Base-by-base conservation (phyloP, 1,140 invertebrate genomes). In the Trichonephila clavipes region DNA sequence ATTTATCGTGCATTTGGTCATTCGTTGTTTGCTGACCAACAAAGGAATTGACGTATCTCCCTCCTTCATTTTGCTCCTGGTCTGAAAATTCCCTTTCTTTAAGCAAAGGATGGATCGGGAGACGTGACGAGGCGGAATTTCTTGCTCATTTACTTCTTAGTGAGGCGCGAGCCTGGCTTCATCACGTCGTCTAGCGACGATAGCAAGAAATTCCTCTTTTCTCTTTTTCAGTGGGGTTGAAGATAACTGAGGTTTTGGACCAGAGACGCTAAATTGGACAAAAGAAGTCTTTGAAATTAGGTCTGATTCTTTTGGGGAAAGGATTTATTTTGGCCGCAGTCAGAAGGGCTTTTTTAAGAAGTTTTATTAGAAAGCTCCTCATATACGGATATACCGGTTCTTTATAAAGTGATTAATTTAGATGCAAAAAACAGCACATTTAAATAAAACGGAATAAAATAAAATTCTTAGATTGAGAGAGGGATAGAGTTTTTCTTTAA, bases 71-170 rank as follows among this genome's bases (percentile, higher is more conserved):
- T n/a, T 58, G 72, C 88, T 34, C 44, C 58, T 61, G n/a, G 21
- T 69, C 34, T 24, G 34, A 77, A 77, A 77, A 72, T 77, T 89
- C 88, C 44, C 18, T 72, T 89, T 69, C 44, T 66, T 89, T 77
- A 40, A 51, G 34, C 88, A 21, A 21, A 44, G 44, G 40, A 89
- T 58, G 44, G 40, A 89, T 89, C n/a, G 66, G 4, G 21, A 24
- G n/a, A 89, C 88, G 88, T 89, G 88, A 77, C 88, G 44, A 77
- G 40, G 88, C 88, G 64, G 66, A 89, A 77, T 89, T 89, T 89
- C 88, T 89, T 58, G 64, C 64, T 89, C 88, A 89, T 89, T 89
- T 89, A n/a, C 88, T 89, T 89, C 88, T 51, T 58, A 44, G 88
- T 77, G 62, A 77, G 21, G 59, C 51, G 58, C 88, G 14, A 72